Evolutionary conservation across 23 tunicate species (phyloP).

Genomic region (Ascidia mentula): DNA sequence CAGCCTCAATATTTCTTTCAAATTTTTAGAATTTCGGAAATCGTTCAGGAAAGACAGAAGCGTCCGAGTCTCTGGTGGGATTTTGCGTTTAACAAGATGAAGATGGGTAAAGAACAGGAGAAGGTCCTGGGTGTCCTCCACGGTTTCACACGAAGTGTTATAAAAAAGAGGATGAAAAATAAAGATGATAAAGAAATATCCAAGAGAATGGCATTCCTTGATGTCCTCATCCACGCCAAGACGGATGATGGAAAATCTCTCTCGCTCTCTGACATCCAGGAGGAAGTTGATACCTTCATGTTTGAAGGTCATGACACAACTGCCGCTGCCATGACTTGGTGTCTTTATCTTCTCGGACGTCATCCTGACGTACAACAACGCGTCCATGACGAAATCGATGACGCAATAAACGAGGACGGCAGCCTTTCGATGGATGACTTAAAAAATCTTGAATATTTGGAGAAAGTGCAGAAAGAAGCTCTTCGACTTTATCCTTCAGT

Average conservation of each 20-base stretch:
- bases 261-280: slow-evolving; percentile 80
- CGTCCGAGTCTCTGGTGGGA: slow-evolving; percentile 63
- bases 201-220: slow-evolving; percentile 45
- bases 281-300: slow-evolving; percentile 99
- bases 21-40: slow-evolving; percentile 35
- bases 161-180: slow-evolving; percentile 29
- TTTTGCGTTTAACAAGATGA: slow-evolving; percentile 25
- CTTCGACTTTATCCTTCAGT: slow-evolving; percentile 88
- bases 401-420: slow-evolving; percentile 64
- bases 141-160: slow-evolving; percentile 50
- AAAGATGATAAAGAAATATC: neutral
- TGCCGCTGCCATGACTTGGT: slow-evolving; percentile 99
- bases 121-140: slow-evolving; percentile 29
- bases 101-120: slow-evolving; percentile 41
- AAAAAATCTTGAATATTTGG: slow-evolving; percentile 68
- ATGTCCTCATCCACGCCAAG: slow-evolving; percentile 62
- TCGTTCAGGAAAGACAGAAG: slow-evolving; percentile 78
- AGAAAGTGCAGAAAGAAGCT: slow-evolving; percentile 72
- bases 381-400: slow-evolving; percentile 70
- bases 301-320: slow-evolving; percentile 98
- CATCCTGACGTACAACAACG: slow-evolving; percentile 67
- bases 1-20: neutral
- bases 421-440: slow-evolving; percentile 71
- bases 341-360: slow-evolving; percentile 59
- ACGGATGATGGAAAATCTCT: slow-evolving; percentile 74